These are phyloP conservation scores for Aeoliscus strigatus DNA, from an alignment of 2,797 vertebrate species.

Conservation along the genomic window DNA sequence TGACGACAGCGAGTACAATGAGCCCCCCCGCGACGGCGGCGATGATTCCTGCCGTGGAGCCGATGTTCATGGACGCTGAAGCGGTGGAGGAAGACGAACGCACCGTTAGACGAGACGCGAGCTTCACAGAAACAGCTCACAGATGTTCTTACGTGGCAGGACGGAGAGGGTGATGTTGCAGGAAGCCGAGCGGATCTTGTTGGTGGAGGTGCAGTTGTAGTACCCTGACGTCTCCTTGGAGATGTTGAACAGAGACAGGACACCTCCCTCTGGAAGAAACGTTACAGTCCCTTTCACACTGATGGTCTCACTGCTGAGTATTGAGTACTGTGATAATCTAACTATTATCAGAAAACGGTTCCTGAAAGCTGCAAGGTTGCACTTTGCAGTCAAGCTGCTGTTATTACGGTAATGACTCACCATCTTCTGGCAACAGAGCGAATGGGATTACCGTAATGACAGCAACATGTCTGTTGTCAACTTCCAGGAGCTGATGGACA, in stretches of 20 bases:
- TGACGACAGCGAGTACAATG: conserved; percentile 64
- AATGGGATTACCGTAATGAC: too few species aligned
- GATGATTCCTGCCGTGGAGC: conserved; percentile 76
- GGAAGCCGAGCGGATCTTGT: conserved; percentile 59
- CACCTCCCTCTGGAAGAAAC: conserved; percentile 59
- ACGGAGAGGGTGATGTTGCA: conserved; percentile 85
- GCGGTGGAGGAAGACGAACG: conserved; percentile 24
- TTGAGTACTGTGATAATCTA: neutral
- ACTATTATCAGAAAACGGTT: too few species aligned
- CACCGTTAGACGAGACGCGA: neutral
- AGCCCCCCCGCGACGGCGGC: conserved; percentile 60
- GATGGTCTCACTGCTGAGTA: too few species aligned
- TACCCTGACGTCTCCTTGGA: conserved; percentile 79
- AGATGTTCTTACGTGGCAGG: conserved; percentile 71
- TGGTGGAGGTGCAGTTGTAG: conserved; percentile 81
- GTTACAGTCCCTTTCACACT: too few species aligned
- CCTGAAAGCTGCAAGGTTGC: too few species aligned
- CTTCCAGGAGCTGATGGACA: too few species aligned
- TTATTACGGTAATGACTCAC: too few species aligned
- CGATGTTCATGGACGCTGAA: conserved; percentile 84
- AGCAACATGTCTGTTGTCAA: too few species aligned
- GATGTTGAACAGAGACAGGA: conserved; percentile 81
- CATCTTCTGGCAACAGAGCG: too few species aligned
- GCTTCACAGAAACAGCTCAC: neutral
- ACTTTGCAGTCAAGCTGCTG: too few species aligned